These are phyloP conservation scores for Toxotes lorentzi DNA, from an alignment of 2,797 vertebrate species.

Conservation along the genomic window DNA sequence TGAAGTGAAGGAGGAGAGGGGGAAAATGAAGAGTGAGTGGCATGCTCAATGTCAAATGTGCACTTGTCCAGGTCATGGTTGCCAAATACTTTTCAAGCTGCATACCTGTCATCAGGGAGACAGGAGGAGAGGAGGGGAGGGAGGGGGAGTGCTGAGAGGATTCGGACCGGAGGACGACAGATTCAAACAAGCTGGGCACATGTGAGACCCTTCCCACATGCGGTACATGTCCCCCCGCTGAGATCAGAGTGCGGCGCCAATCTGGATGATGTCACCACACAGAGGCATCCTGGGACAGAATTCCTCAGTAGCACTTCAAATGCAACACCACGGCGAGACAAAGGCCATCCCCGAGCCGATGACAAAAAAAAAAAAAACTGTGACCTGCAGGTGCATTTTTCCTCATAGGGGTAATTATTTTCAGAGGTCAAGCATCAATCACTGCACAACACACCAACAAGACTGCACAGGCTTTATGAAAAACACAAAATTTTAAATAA, in stretches of 20 bases:
- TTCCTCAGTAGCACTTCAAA: slow-evolving; percentile 73
- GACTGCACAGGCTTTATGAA: slow-evolving; percentile 26
- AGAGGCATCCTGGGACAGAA: slow-evolving; percentile 55
- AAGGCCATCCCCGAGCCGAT: slow-evolving; percentile 25
- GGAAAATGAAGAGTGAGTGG: slow-evolving; percentile 53
- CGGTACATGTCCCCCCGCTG: slow-evolving; percentile 3
- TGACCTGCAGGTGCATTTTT: slow-evolving; percentile 50
- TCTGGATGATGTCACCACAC: slow-evolving; percentile 65
- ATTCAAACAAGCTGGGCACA: slow-evolving; percentile 62
- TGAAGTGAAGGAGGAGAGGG: slow-evolving; percentile 29
- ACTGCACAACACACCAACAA: slow-evolving; percentile 36
- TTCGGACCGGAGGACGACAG: slow-evolving; percentile 45
- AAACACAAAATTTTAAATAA: background rate
- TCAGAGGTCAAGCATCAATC: slow-evolving; percentile 64
- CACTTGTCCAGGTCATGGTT: slow-evolving; percentile 71
- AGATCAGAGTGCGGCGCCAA: slow-evolving; percentile 32
- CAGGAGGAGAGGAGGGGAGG: slow-evolving; percentile 13
- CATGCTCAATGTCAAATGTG: slow-evolving; percentile 72
- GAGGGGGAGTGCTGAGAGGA: slow-evolving; percentile 54
- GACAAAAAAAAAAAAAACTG: slow-evolving; percentile 30
- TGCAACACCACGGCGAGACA: slow-evolving; percentile 53
- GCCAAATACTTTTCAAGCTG: slow-evolving; percentile 74
- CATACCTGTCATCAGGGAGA: slow-evolving; percentile 68
- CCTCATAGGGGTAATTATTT: slow-evolving; percentile 47
- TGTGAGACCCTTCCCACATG: slow-evolving; percentile 11